Evolutionary conservation across 2,797 vertebrate species (phyloP).

Genomic region (Acipenser transmontanus): DNA sequence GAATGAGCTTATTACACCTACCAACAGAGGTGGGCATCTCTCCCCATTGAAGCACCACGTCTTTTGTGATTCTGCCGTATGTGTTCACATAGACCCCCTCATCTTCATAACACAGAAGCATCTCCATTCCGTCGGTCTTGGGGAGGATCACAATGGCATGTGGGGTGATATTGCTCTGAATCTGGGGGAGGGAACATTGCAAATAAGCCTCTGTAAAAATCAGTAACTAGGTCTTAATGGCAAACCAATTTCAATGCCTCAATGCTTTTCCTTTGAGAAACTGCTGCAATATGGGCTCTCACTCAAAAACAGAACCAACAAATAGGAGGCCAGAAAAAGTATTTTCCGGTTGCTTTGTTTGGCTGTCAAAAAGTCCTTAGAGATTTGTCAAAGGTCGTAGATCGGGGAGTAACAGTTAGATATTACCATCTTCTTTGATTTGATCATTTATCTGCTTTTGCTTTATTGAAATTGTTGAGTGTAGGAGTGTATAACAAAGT

Average conservation of each 20-base stretch:
- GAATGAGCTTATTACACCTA: slow-evolving; percentile 61
- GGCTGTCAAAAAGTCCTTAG: slow-evolving; percentile 1
- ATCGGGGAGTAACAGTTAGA: slow-evolving; percentile 26
- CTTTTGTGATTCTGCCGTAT: slow-evolving; percentile 95
- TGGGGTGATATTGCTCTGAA: slow-evolving; percentile 96
- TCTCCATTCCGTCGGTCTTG: slow-evolving; percentile 97
- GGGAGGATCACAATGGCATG: slow-evolving; percentile 97
- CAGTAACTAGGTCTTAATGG: slow-evolving; percentile 32
- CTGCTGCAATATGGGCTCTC: slow-evolving; percentile 60
- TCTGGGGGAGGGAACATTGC: slow-evolving; percentile 60
- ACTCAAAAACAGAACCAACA: slow-evolving; percentile 10
- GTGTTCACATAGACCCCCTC: slow-evolving; percentile 98
- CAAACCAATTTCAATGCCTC: slow-evolving; percentile 9
- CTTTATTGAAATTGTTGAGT: neutral
- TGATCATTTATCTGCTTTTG: no score
- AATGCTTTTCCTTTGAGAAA: slow-evolving; percentile 39
- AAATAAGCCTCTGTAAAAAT: slow-evolving; percentile 38
- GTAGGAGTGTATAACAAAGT: neutral
- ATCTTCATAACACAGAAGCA: slow-evolving; percentile 98
- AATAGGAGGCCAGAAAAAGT: slow-evolving; percentile 4
- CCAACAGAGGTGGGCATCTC: slow-evolving; percentile 99
- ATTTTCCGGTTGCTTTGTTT: slow-evolving; percentile 24
- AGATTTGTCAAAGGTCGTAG: slow-evolving; percentile 37
- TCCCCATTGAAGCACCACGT: slow-evolving; percentile 98
- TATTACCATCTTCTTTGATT: neutral